Percentiles rank a stretch among this genome's conserved stretches.
phyloP scores from a whole-genome alignment of 2,113 vertebrate species.

The Lota lota region DNA sequence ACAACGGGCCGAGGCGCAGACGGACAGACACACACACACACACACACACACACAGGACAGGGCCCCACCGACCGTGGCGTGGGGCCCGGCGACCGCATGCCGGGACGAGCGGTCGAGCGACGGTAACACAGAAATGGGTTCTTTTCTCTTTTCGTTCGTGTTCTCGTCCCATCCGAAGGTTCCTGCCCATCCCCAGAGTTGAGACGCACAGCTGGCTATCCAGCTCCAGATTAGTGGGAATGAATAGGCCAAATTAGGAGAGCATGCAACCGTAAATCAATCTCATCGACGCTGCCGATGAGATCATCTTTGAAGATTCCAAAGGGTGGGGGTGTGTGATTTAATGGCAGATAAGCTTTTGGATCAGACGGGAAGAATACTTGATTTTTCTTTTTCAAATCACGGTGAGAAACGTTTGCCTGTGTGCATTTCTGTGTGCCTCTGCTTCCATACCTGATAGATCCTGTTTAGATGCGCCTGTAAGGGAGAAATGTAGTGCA shows the following conservation, averaged over 20 bases:
- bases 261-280: slow-evolving; percentile 62
- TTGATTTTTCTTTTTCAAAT: too few species aligned
- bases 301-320: slow-evolving; percentile 55
- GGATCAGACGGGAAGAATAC: too few species aligned
- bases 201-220: slow-evolving; percentile 24
- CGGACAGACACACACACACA: neutral
- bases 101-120: slow-evolving; percentile 57
- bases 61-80: slow-evolving; percentile 22
- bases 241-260: slow-evolving; percentile 42
- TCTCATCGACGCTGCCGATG: slow-evolving; percentile 60
- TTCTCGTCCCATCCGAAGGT: slow-evolving; percentile 6
- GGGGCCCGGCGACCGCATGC: slow-evolving; percentile 1
- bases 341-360: neutral
- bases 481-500: slow-evolving; percentile 72
- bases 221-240: slow-evolving; percentile 48
- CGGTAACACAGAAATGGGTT: slow-evolving; percentile 65
- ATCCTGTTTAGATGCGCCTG: slow-evolving; percentile 81
- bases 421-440: slow-evolving; percentile 72
- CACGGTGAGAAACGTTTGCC: slow-evolving; percentile 22
- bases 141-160: slow-evolving; percentile 27
- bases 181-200: slow-evolving; percentile 43
- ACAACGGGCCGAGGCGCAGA: slow-evolving; percentile 26
- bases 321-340: neutral
- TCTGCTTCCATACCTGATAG: slow-evolving; percentile 79
- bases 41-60: slow-evolving; percentile 28